Percentiles rank a stretch among this genome's conserved stretches.
phyloP scores from a whole-genome alignment of 2,888 invertebrate genomes.

The Trichopria drosophilae region DNA sequence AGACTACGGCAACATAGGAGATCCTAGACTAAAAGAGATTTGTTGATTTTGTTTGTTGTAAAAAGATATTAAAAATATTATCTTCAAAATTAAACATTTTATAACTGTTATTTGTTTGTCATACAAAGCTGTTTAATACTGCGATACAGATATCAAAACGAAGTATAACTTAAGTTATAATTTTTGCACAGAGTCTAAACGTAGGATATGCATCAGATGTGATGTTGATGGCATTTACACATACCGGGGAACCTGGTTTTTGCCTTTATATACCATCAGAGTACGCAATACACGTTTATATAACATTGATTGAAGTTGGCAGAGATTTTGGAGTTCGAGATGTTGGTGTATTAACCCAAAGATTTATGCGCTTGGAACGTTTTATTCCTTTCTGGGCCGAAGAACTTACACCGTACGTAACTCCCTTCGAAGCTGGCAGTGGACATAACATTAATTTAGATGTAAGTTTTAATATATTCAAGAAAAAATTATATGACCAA shows the following conservation, averaged over 20 bases:
- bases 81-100: too few relatives aligned
- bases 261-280: conserved; percentile 73
- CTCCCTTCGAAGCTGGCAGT: conserved; percentile 68
- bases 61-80: too few relatives aligned
- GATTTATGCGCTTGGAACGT: conserved; percentile 70
- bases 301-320: conserved; percentile 68
- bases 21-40: too few relatives aligned
- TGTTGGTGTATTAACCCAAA: conserved; percentile 69
- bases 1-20: too few relatives aligned
- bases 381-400: conserved; percentile 76
- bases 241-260: conserved; percentile 73
- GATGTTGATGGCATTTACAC: conserved; percentile 72
- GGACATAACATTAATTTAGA: conserved; percentile 66
- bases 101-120: too few relatives aligned
- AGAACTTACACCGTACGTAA: conserved; percentile 66
- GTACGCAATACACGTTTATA: conserved; percentile 75
- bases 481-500: too few relatives aligned
- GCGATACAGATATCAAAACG: too few relatives aligned
- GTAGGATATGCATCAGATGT: conserved; percentile 72
- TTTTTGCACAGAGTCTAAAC: conserved; percentile 62
- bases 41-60: too few relatives aligned
- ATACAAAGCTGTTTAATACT: too few relatives aligned
- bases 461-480: too few relatives aligned
- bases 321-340: conserved; percentile 70
- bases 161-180: too few relatives aligned